A percentile compares a stretch with the other conserved stretches of the same genome.
Conservation (phyloP, 2,113 vertebrate species). For the Ranitomeya variabilis region DNA sequence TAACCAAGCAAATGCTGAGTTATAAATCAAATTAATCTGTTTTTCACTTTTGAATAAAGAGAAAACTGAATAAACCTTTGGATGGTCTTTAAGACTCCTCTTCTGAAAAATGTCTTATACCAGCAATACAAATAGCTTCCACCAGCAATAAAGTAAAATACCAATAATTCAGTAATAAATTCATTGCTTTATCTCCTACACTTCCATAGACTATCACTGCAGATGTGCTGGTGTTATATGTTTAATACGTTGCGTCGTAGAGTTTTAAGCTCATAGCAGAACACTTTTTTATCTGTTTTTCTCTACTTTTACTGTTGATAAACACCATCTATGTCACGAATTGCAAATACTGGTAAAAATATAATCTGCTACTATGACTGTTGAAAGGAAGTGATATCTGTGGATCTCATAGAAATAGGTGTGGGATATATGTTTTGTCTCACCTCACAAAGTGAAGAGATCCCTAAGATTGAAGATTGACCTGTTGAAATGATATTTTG, state of each 20-base stretch:
- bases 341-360: not conserved
- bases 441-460: not conserved
- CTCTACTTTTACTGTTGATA: not conserved
- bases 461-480: not conserved
- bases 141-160: no score
- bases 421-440: slow-evolving; percentile 28
- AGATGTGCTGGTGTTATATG: not conserved
- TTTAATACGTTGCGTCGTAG: not conserved
- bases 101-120: no score
- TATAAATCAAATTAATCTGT: not conserved
- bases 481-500: not conserved
- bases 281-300: not conserved
- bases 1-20: not conserved
- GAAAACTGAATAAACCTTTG: not conserved
- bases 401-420: not conserved
- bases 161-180: not conserved
- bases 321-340: not conserved
- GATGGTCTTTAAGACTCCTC: not conserved
- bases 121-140: no score
- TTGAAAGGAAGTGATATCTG: not conserved
- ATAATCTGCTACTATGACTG: not conserved
- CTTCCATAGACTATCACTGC: no score
- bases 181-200: no score
- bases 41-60: not conserved
- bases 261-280: not conserved